These are phyloP conservation scores for Heliconius himera DNA, from an alignment of 1,140 invertebrate genomes.

Conservation along the genomic window DNA sequence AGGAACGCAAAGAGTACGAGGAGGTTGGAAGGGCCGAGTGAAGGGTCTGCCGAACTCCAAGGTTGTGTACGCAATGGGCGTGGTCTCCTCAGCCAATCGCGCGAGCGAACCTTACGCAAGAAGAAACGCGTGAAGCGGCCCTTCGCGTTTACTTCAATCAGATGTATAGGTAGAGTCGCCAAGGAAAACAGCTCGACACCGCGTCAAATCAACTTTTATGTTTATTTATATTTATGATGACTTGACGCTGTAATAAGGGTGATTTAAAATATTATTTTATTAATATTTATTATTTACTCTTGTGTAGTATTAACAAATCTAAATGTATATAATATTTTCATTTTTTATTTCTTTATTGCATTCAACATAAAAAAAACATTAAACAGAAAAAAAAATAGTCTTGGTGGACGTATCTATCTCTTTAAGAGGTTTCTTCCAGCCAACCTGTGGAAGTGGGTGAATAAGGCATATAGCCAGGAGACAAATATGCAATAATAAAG, in stretches of 20 bases:
- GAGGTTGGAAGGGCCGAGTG: constrained; percentile 66
- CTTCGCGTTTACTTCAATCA: constrained; percentile 32
- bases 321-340: no score
- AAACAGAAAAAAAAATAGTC: no score
- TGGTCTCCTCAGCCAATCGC: constrained; percentile 69
- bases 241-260: no score
- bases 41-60: constrained; percentile 73
- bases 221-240: not conserved
- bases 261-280: not conserved
- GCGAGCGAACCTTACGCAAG: constrained; percentile 66
- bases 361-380: no score
- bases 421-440: no score
- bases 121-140: constrained; percentile 56
- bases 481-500: no score
- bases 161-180: not conserved
- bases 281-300: not conserved
- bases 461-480: no score
- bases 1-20: constrained; percentile 62
- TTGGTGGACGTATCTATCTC: no score
- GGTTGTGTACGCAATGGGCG: constrained; percentile 76
- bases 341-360: no score
- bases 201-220: not conserved
- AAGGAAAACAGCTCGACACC: not conserved
- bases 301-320: not conserved
- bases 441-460: no score